Percentiles rank a stretch among this genome's conserved stretches.
phyloP scores from a whole-genome alignment of 1,140 invertebrate species.

The Drosophila hydei region DNA sequence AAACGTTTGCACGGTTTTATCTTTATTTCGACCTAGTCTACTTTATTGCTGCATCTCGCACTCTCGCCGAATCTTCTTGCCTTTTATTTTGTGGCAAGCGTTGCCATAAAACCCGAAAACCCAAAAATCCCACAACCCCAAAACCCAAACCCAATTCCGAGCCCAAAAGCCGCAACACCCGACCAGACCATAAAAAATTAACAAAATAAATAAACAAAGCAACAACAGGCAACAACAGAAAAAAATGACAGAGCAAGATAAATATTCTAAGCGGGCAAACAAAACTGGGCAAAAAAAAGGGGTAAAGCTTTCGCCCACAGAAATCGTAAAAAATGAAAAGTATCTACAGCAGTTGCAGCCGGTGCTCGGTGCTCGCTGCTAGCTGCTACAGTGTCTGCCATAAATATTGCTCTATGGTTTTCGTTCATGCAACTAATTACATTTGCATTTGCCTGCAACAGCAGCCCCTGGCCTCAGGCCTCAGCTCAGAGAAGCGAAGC shows the following conservation, averaged over 20 bases:
- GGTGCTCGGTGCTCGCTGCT: slow-evolving; percentile 15
- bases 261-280: slow-evolving; percentile 65
- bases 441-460: slow-evolving; percentile 59
- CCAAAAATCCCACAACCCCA: background rate
- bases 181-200: slow-evolving; percentile 74
- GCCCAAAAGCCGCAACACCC: slow-evolving; percentile 43
- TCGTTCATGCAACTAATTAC: slow-evolving; percentile 80
- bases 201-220: slow-evolving; percentile 62
- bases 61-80: slow-evolving; percentile 60
- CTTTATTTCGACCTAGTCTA: slow-evolving; percentile 79
- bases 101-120: slow-evolving; percentile 64
- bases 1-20: slow-evolving; percentile 70
- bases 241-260: slow-evolving; percentile 9
- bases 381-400: slow-evolving; percentile 62
- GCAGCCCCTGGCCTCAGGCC: background rate
- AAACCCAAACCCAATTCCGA: background rate
- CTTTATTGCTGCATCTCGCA: slow-evolving; percentile 60
- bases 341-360: slow-evolving; percentile 65
- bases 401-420: slow-evolving; percentile 81
- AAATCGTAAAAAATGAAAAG: slow-evolving; percentile 80
- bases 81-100: slow-evolving; percentile 80
- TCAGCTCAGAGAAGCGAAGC: background rate
- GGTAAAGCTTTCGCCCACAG: slow-evolving; percentile 61
- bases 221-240: background rate
- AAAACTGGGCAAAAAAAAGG: slow-evolving; percentile 42